Evolutionary conservation across 2,888 invertebrate genomes (phyloP), one percentile per base, ranked within the genome.

Genomic region (Iselma pallidipennis): DNA sequence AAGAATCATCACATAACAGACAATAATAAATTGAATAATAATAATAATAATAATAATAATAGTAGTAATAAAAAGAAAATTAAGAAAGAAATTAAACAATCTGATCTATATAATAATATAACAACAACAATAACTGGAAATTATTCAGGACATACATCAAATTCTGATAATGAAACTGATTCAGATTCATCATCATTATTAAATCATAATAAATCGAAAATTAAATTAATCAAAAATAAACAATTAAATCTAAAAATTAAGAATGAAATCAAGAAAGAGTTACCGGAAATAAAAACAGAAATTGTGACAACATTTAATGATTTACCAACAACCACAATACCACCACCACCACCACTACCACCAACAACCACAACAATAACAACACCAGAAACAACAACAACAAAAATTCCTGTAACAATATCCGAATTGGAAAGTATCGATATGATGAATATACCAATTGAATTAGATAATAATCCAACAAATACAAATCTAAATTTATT

Each of bases 361-460:
- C 28, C 49, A 7, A 53, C 12, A 12, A 48, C 57, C 6, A 60
- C 12, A 23, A 21, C 10, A 12, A 4, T n/a, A n/a, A 12, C 23
- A 45, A 12, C 2, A 23, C 1, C 9, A 12, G 2, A 7, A 21
- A 42, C 9, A 19, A 45, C 21, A 10, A n/a, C n/a, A n/a, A n/a
- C n/a, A 33, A 74, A 81, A n/a, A 78, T 79, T 10, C 82, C 82
- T 1, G 82, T 81, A 10, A 81, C 82, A 51, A 74, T 82, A 19
- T 81, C 83, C 2, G 87, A 88, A 74, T 76, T 88, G 23, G 87
- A 87, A 60, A 85, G 85, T 14, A 86, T 88, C 55, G 91, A 91
- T 70, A 91, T 91, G 88, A 91, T 91, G 90, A 89, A 89, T 63
- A 80, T 91, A 54, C 91, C 91, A 0, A 88, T 91, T 57, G 91